Evolutionary conservation across 2,113 vertebrate genomes (phyloP).

Genomic region (Eclectus roratus): DNA sequence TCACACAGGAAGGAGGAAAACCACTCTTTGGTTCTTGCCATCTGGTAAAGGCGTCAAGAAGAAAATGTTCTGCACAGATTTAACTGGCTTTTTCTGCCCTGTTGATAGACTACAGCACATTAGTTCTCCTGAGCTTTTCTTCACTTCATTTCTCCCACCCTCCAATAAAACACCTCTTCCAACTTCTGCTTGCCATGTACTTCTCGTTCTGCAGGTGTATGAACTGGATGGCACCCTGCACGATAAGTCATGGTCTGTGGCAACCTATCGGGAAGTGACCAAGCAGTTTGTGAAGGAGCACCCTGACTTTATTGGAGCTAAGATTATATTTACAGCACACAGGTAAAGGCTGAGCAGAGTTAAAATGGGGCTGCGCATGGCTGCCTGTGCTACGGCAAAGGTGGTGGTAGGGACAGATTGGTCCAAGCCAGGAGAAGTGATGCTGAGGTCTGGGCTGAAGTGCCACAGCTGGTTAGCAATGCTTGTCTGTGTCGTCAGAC

Average conservation of each 20-base stretch:
- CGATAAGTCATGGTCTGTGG: slow-evolving; percentile 75
- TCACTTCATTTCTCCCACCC: background rate
- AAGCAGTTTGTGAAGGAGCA: slow-evolving; percentile 74
- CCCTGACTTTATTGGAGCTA: slow-evolving; percentile 84
- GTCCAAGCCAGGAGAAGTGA: background rate
- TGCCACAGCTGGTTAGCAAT: background rate
- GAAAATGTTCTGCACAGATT: background rate
- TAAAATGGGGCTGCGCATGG: rapidly evolving
- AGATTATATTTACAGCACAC: slow-evolving; percentile 75
- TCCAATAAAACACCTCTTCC: background rate
- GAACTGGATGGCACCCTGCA: slow-evolving; percentile 84
- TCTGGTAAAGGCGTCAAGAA: background rate
- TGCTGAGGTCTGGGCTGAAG: background rate
- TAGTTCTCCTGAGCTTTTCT: background rate
- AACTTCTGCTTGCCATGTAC: background rate
- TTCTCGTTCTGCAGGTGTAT: slow-evolving; percentile 75
- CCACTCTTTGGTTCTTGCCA: background rate
- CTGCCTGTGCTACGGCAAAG: rapidly evolving
- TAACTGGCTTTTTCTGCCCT: background rate
- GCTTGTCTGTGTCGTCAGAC: rapidly evolving
- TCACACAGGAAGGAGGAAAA: background rate
- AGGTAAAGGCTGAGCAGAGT: slow-evolving; percentile 50
- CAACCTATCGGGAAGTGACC: slow-evolving; percentile 76
- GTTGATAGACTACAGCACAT: background rate
- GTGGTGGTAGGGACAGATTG: rapidly evolving